phyloP scores from a whole-genome alignment of 2,797 vertebrate genomes.

The Danio jaintianensis region DNA sequence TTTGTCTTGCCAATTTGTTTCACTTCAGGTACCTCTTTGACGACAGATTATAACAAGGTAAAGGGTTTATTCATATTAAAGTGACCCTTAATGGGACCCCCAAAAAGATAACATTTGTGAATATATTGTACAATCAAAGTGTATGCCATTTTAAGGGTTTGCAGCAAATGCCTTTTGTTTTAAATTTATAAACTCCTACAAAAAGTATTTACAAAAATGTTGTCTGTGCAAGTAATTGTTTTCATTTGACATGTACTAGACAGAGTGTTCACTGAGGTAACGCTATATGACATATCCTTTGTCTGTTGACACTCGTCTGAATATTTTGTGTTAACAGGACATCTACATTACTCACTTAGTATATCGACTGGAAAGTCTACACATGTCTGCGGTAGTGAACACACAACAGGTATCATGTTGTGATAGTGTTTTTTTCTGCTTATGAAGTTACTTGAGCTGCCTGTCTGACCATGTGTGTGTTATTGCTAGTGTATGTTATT shows the following conservation, averaged over 20 bases:
- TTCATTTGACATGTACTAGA: slow-evolving; percentile 5
- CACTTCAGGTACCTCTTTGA: slow-evolving; percentile 26
- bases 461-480: not conserved
- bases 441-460: slow-evolving; percentile 2
- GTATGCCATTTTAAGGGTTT: not conserved
- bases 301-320: slow-evolving; percentile 19
- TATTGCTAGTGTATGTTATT: not conserved
- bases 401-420: slow-evolving; percentile 44
- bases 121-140: not conserved
- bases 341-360: slow-evolving; percentile 53
- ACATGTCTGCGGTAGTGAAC: slow-evolving; percentile 33
- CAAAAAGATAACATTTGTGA: not conserved
- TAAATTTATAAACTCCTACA: not conserved
- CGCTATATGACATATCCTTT: slow-evolving; percentile 23
- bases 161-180: not conserved
- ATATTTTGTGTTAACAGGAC: slow-evolving; percentile 49
- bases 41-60: slow-evolving; percentile 36
- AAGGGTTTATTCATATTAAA: not conserved
- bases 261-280: not conserved
- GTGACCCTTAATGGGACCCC: not conserved
- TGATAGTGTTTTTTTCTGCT: slow-evolving; percentile 8
- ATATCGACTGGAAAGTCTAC: slow-evolving; percentile 51
- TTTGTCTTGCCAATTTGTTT: slow-evolving; percentile 27
- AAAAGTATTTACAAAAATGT: not conserved
- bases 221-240: not conserved